These are phyloP conservation scores for Reticulitermes lucifugus DNA, from an alignment of 2,888 invertebrate genomes.

Conservation along the genomic window DNA sequence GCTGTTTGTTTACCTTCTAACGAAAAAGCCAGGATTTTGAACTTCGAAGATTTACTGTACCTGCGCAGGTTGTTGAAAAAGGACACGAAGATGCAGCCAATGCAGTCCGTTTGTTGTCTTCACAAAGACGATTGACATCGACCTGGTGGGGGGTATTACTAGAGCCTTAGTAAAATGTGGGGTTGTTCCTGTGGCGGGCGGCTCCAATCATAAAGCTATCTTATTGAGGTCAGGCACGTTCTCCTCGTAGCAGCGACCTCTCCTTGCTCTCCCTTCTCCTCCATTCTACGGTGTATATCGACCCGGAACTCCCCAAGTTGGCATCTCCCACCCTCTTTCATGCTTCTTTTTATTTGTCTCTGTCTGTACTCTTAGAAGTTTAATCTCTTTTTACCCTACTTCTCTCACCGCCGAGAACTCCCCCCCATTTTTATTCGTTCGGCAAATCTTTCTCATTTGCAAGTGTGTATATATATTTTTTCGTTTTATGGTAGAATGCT, in stretches of 20 bases:
- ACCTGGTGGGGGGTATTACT: background rate
- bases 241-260: background rate
- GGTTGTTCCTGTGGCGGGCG: constrained; percentile 4
- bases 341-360: constrained; percentile 24
- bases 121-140: background rate
- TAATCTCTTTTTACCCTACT: background rate
- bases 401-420: background rate
- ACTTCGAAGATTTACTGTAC: too few relatives aligned
- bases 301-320: constrained; percentile 13
- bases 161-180: constrained; percentile 11
- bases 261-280: background rate
- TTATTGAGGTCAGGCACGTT: constrained; percentile 41
- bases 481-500: background rate
- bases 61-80: background rate
- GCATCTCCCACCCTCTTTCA: background rate
- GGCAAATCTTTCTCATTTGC: background rate
- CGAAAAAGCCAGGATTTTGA: too few relatives aligned
- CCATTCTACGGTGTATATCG: background rate
- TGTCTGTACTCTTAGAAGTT: constrained; percentile 5
- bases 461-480: background rate
- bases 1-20: too few relatives aligned
- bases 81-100: background rate
- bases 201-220: constrained; percentile 6
- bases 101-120: background rate
- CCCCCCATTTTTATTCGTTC: background rate